Base-by-base conservation (phyloP, 2,888 invertebrate species). In the Hydriomena furcata region DNA sequence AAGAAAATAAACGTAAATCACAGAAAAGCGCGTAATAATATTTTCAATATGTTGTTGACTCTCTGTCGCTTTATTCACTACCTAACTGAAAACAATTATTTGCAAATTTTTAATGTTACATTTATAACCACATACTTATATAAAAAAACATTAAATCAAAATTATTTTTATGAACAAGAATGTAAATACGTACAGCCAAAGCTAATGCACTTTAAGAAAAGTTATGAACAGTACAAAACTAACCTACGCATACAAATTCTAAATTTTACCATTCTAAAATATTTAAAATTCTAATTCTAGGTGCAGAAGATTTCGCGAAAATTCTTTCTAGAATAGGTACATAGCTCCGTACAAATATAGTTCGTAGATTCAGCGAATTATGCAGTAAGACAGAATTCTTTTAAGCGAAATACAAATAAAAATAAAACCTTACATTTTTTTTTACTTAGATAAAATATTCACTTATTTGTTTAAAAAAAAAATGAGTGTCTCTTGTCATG, bases 1-100 rank as follows among this genome's bases (percentile, higher is more conserved):
- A 45, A 8, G 25, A 42, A 41, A 44, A 42, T 34, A 40, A 28
- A 38, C 34, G 41, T 24, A 50, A 43, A 58, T 58, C 58, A 58
- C 58, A 52, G 52, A 52, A 24, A n/a, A 17, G 40, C 42, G 42
- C 44, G 48, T 55, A 52, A 55, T 46, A 28, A 41, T 49, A 43
- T 35, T 46, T 35, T 49, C 17, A 12, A 35, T 7, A 23, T 38
- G 23, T 42, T 35, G 28, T 31, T 1, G 12, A 12, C 13, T 38
- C 40, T 40, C 43, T 28, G 38, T 27, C 8, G 31, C 31, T 42
- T 32, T 24, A n/a, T 13, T 25, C 24, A 12, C 24, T 24, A 13
- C 12, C n/a, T n/a, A n/a, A n/a, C n/a, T n/a, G n/a, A n/a, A n/a
- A n/a, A n/a, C n/a, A n/a, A n/a, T n/a, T n/a, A n/a, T n/a, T n/a